A percentile compares a stretch with the other conserved stretches of the same genome.
These are phyloP conservation scores for Alces alces DNA, from an alignment of 2,113 vertebrate genomes.

Conservation along the genomic window DNA sequence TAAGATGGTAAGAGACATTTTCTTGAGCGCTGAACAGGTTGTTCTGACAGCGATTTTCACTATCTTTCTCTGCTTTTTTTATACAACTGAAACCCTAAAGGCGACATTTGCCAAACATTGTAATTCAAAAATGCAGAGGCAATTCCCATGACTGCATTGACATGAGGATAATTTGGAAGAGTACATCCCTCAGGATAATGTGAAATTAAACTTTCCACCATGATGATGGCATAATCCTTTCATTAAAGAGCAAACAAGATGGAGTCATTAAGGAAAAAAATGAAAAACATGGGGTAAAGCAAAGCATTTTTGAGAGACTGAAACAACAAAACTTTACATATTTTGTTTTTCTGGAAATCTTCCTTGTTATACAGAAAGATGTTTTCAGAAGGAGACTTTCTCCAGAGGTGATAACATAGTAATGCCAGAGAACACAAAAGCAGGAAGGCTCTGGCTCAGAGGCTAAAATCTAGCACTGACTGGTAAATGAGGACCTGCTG, in stretches of 20 bases:
- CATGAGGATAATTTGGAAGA: background rate
- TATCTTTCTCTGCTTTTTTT: background rate
- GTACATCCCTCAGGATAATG: background rate
- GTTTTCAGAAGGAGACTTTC: slow-evolving; percentile 35
- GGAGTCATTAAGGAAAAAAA: background rate
- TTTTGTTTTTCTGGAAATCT: slow-evolving; percentile 36
- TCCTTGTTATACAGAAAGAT: slow-evolving; percentile 25
- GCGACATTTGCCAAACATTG: background rate
- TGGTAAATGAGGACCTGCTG: background rate
- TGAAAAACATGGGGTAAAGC: background rate
- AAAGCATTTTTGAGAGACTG: background rate
- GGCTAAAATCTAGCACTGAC: background rate
- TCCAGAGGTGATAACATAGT: background rate
- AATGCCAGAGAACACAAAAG: slow-evolving; percentile 4
- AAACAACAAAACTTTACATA: slow-evolving; percentile 5
- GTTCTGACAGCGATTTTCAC: background rate
- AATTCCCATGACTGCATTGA: background rate
- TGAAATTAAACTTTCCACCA: slow-evolving; percentile 34
- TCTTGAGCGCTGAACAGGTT: background rate
- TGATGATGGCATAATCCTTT: background rate
- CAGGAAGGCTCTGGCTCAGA: background rate
- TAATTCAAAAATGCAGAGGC: slow-evolving; percentile 24
- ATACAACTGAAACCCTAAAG: background rate
- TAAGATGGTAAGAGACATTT: background rate
- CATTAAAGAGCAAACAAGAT: slow-evolving; percentile 20